Evolutionary conservation across 2,888 invertebrate species (phyloP).

Genomic region (Lycaena phlaeas): DNA sequence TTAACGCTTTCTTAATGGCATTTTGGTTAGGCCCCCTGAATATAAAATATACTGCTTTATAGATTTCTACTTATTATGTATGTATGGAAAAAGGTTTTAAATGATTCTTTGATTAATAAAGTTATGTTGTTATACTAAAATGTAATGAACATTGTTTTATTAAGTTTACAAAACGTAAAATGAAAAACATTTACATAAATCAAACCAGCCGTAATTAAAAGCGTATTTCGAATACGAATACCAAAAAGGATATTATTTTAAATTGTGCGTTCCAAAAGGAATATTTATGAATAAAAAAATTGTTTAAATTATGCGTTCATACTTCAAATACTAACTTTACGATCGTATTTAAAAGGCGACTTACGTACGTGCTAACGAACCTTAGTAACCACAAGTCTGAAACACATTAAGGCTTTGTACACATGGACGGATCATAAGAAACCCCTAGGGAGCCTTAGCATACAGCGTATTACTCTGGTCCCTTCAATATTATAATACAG

Average conservation of each 20-base stretch:
- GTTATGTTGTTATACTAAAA: too few relatives aligned
- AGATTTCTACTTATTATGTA: too few relatives aligned
- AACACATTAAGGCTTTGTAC: constrained; percentile 6
- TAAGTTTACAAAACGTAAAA: too few relatives aligned
- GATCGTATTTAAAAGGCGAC: background rate
- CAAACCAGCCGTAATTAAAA: background rate
- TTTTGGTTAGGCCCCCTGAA: too few relatives aligned
- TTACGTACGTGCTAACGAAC: constrained; percentile 5
- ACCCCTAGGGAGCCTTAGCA: constrained; percentile 3
- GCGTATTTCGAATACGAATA: background rate
- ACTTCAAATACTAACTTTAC: constrained; percentile 6
- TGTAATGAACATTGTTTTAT: too few relatives aligned
- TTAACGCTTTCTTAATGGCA: too few relatives aligned
- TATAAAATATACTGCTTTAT: too few relatives aligned
- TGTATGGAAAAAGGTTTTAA: too few relatives aligned
- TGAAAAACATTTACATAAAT: background rate
- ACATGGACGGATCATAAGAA: constrained; percentile 5
- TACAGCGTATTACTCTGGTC: background rate
- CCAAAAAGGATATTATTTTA: background rate
- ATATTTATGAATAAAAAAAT: constrained; percentile 3
- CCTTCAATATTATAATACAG: constrained; percentile 5
- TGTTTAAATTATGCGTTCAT: constrained; percentile 3
- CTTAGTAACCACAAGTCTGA: constrained; percentile 2
- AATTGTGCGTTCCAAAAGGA: background rate
- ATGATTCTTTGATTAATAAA: too few relatives aligned